Percentiles rank a stretch among this genome's conserved stretches.
phyloP scores from a whole-genome alignment of 37 sponge, comb jelly and placozoan species.

The Beroe ovata region DNA sequence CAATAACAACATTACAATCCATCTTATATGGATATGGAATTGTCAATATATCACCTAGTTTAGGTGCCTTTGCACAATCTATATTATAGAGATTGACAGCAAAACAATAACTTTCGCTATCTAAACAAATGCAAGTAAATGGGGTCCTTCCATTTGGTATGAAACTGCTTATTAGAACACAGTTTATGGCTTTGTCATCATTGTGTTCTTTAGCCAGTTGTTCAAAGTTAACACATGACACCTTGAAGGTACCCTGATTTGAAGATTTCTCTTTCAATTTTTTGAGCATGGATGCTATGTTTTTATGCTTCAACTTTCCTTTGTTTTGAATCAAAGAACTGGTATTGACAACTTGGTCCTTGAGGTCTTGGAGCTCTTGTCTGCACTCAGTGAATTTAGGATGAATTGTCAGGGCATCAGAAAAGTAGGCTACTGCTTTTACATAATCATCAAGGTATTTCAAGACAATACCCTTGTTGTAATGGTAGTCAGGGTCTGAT shows the following conservation, averaged over 20 bases:
- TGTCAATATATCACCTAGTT: conserved; percentile 20
- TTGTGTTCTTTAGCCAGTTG: background rate
- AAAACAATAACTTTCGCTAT: conserved; percentile 1
- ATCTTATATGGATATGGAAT: conserved; percentile 8
- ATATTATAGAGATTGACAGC: conserved; percentile 42
- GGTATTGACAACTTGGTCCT: conserved; percentile 35
- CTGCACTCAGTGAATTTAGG: conserved; percentile 33
- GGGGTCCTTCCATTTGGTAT: conserved; percentile 44
- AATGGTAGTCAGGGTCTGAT: conserved; percentile 56
- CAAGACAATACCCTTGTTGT: conserved; percentile 55
- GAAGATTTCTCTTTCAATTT: conserved; percentile 28
- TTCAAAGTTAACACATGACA: background rate
- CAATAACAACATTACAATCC: background rate
- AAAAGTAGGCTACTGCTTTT: conserved; percentile 28
- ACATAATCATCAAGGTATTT: conserved; percentile 47
- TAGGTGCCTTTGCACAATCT: conserved; percentile 35
- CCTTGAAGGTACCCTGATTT: background rate
- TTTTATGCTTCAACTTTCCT: conserved; percentile 31
- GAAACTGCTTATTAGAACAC: conserved; percentile 48
- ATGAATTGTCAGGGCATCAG: conserved; percentile 44
- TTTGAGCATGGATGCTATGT: background rate
- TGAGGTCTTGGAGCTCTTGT: conserved; percentile 27
- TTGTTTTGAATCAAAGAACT: background rate
- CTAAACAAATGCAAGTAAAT: conserved; percentile 22
- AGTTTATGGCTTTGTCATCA: conserved; percentile 61